phyloP scores from a whole-genome alignment of 2,888 invertebrate species.

The Tipula vernalis region DNA sequence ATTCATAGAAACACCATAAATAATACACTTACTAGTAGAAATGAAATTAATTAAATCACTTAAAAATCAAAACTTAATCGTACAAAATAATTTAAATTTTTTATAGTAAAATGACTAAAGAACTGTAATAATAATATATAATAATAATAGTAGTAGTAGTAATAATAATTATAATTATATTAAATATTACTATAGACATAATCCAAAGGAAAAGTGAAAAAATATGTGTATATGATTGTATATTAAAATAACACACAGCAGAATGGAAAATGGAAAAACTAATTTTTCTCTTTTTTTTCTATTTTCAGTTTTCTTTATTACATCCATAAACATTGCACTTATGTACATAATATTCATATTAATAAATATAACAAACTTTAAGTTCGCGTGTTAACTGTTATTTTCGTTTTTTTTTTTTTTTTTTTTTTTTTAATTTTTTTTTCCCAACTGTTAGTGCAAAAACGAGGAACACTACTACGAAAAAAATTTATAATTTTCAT shows the following conservation, averaged over 20 bases:
- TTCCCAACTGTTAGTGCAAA: not conserved
- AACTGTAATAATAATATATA: not conserved
- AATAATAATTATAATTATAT: not conserved
- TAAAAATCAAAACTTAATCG: not conserved
- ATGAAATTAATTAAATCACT: not conserved
- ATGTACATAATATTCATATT: not conserved
- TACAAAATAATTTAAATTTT: not conserved
- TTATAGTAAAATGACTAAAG: not conserved
- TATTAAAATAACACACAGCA: not conserved
- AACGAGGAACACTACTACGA: not conserved
- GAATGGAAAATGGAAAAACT: not conserved
- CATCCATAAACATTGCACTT: conserved; percentile 4
- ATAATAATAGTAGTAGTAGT: not conserved
- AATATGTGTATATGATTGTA: not conserved
- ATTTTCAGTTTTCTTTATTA: not conserved
- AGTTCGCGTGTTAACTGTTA: conserved; percentile 4
- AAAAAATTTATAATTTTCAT: not conserved
- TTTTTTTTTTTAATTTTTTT: not conserved
- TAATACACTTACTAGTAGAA: too few relatives aligned
- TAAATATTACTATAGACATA: not conserved
- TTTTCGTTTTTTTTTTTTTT: not conserved
- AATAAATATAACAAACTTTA: conserved; percentile 4
- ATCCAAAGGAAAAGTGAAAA: not conserved
- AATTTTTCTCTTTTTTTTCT: not conserved
- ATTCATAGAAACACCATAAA: too few relatives aligned